Conservation (phyloP, 2,113 vertebrate species). For the Gambusia holbrooki region DNA sequence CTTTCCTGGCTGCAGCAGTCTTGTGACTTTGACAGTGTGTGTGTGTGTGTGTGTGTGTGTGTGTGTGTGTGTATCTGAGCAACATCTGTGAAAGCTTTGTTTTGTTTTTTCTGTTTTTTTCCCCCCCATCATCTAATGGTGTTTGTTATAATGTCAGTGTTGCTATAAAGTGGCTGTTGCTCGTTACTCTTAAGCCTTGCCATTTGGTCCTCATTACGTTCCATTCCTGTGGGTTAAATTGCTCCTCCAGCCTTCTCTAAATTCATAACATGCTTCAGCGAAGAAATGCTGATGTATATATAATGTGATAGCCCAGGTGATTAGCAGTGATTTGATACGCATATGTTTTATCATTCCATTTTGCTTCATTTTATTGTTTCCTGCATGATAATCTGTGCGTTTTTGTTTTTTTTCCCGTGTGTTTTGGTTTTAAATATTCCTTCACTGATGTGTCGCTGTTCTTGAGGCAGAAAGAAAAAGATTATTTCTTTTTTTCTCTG, state of each 20-base stretch:
- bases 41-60: neutral
- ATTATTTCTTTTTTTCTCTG: no score
- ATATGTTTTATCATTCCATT: slow-evolving; percentile 9
- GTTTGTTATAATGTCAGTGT: slow-evolving; percentile 61
- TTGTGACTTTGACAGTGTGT: neutral
- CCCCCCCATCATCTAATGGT: slow-evolving; percentile 49
- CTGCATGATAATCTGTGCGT: neutral
- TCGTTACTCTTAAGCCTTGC: slow-evolving; percentile 61
- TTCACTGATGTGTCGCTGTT: neutral
- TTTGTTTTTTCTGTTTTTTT: slow-evolving; percentile 1
- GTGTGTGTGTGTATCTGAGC: neutral
- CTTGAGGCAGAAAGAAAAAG: no score
- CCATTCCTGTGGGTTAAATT: slow-evolving; percentile 58
- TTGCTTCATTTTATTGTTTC: slow-evolving; percentile 2
- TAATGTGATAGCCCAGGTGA: slow-evolving; percentile 6
- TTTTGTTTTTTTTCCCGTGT: neutral
- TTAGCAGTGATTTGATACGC: slow-evolving; percentile 27
- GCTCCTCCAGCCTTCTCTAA: slow-evolving; percentile 26
- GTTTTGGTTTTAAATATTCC: neutral
- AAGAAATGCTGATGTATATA: slow-evolving; percentile 41
- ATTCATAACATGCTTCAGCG: slow-evolving; percentile 39
- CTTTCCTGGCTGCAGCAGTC: neutral
- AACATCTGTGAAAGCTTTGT: slow-evolving; percentile 37
- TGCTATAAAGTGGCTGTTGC: slow-evolving; percentile 56
- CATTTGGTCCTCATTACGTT: slow-evolving; percentile 65